Conservation (phyloP, 1,140 invertebrate genomes). For the Lepidurus packardi region DNA sequence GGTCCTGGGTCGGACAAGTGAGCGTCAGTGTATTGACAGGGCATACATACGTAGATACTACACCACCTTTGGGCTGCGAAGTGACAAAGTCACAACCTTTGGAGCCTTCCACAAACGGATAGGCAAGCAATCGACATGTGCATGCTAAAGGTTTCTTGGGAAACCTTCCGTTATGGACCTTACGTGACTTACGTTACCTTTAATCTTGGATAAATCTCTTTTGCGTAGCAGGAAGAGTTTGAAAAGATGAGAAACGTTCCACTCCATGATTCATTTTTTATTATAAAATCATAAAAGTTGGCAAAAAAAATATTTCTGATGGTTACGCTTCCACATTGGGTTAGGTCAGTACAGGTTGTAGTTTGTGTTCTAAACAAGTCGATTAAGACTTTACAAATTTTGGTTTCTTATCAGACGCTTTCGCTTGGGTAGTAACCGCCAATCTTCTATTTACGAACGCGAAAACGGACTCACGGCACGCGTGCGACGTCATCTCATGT, state of each 20-base stretch:
- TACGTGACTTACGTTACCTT: background rate
- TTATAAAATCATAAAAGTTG: too few species aligned
- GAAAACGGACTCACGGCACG: conserved; percentile 51
- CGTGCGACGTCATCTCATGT: conserved; percentile 53
- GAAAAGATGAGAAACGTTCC: too few species aligned
- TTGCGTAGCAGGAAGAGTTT: too few species aligned
- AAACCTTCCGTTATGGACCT: background rate
- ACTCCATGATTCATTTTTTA: too few species aligned
- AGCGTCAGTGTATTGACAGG: background rate
- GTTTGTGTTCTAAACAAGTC: too few species aligned
- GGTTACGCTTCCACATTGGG: too few species aligned
- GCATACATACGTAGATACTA: background rate
- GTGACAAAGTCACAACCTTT: background rate
- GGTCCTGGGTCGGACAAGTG: background rate
- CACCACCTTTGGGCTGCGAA: background rate
- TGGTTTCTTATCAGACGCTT: background rate
- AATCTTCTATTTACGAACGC: conserved; percentile 48
- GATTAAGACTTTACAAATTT: background rate
- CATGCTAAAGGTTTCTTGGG: background rate
- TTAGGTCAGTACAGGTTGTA: too few species aligned
- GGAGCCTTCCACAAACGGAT: background rate
- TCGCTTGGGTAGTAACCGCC: background rate
- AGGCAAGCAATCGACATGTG: background rate
- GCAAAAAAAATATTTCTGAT: too few species aligned
- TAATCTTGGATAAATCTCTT: background rate